Percentiles rank a stretch among this genome's conserved stretches.
phyloP scores from a whole-genome alignment of 2,888 invertebrate genomes.

The Eudasyphora cyanicolor region DNA sequence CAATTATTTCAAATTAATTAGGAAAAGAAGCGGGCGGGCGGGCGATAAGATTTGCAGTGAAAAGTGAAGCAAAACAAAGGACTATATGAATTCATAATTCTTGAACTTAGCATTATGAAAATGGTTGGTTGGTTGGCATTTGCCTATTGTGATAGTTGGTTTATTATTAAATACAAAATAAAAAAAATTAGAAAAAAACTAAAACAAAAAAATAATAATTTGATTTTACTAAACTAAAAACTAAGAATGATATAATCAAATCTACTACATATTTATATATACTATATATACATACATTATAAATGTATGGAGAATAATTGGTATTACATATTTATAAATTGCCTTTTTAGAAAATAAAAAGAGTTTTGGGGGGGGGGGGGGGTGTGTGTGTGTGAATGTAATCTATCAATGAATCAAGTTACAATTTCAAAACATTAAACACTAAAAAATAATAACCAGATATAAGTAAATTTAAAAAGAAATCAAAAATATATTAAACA shows the following conservation, averaged over 20 bases:
- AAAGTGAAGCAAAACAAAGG: neutral
- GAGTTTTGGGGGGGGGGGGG: no score
- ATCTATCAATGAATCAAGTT: neutral
- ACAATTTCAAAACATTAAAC: constrained; percentile 9
- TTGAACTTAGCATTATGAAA: neutral
- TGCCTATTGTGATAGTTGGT: neutral
- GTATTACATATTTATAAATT: constrained; percentile 8
- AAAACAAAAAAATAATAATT: constrained; percentile 48
- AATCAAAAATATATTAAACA: neutral
- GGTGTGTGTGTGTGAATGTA: neutral
- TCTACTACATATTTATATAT: no score
- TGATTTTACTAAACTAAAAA: constrained; percentile 64
- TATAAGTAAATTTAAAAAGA: constrained; percentile 10
- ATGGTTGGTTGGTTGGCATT: constrained; percentile 30
- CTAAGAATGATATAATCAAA: constrained; percentile 39
- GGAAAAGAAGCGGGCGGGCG: no score
- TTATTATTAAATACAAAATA: neutral
- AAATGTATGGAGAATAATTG: constrained; percentile 49
- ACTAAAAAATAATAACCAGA: neutral
- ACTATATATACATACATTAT: constrained; percentile 61
- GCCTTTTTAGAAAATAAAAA: constrained; percentile 1
- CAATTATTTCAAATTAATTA: neutral
- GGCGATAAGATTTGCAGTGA: neutral
- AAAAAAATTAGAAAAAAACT: constrained; percentile 17
- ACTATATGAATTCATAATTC: constrained; percentile 34